Evolutionary conservation across 92 coral and sea anemone species (phyloP).

Genomic region (Blastomussa wellsi): DNA sequence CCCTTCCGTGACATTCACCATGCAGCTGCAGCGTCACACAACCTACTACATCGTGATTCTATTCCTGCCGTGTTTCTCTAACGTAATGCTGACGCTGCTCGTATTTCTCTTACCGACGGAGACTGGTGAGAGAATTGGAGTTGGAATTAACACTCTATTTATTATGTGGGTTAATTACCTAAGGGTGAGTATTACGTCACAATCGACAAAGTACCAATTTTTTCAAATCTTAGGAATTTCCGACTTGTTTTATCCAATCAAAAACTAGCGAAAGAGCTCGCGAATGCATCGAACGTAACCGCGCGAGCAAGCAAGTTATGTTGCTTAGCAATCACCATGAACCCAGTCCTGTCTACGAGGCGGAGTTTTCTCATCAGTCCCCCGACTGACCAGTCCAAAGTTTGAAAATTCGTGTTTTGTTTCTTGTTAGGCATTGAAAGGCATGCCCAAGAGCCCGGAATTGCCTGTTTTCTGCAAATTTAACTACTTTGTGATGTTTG

Average conservation of each 20-base stretch:
- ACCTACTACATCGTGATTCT: slow-evolving; percentile 46
- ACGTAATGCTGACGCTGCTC: slow-evolving; percentile 53
- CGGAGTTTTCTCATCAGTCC: too few species aligned
- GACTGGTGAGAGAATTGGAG: slow-evolving; percentile 67
- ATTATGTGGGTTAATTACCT: slow-evolving; percentile 71
- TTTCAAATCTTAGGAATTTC: not conserved
- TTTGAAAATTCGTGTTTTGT: not conserved
- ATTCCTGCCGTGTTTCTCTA: slow-evolving; percentile 59
- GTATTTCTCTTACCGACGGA: slow-evolving; percentile 62
- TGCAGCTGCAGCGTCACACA: slow-evolving; percentile 43
- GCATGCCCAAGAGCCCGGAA: slow-evolving; percentile 49
- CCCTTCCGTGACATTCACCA: slow-evolving; percentile 55
- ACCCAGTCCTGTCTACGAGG: too few species aligned
- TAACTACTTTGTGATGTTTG: slow-evolving; percentile 54
- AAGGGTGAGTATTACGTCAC: slow-evolving; percentile 38
- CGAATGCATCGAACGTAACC: too few species aligned
- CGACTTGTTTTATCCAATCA: too few species aligned
- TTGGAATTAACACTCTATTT: slow-evolving; percentile 61
- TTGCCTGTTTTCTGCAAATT: slow-evolving; percentile 54
- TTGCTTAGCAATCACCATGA: too few species aligned
- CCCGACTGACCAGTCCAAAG: too few species aligned
- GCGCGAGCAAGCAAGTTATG: too few species aligned
- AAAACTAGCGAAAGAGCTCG: too few species aligned
- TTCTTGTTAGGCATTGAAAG: slow-evolving; percentile 36
- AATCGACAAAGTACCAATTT: not conserved